Conservation (phyloP, 2,888 invertebrate genomes). For the Brachyptera risi region DNA sequence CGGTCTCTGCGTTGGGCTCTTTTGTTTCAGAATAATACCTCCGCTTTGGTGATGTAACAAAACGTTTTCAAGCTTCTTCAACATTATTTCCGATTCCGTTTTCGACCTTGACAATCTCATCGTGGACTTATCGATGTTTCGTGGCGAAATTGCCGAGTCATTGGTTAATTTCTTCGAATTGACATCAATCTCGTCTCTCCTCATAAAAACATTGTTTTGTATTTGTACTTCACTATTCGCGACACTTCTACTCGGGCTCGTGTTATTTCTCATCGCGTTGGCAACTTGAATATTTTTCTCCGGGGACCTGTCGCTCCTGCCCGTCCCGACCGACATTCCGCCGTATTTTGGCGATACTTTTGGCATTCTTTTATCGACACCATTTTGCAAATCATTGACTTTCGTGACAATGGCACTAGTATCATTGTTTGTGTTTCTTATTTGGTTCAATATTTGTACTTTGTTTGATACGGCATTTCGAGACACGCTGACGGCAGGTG, state of each 20-base stretch:
- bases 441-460: too few relatives aligned
- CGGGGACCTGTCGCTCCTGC: too few relatives aligned
- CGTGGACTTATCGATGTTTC: not conserved
- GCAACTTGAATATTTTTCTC: constrained; percentile 22
- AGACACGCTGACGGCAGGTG: not conserved
- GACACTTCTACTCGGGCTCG: not conserved
- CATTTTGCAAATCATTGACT: not conserved
- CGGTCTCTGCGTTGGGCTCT: constrained; percentile 3
- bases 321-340: not conserved
- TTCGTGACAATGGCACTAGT: too few relatives aligned
- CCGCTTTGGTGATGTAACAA: constrained; percentile 49
- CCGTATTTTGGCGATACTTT: not conserved
- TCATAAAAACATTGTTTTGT: not conserved
- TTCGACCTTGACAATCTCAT: constrained; percentile 35
- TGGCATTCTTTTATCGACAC: not conserved
- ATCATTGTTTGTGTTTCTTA: too few relatives aligned
- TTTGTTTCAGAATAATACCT: constrained; percentile 17
- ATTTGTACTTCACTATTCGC: not conserved
- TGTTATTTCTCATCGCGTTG: not conserved
- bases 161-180: not conserved
- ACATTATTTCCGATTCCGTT: constrained; percentile 55
- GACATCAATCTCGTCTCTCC: not conserved
- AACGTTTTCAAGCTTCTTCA: constrained; percentile 60
- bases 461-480: not conserved
- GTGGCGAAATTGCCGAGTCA: not conserved